Evolutionary conservation across 2,888 invertebrate species (phyloP).

Genomic region (Plemyria rubiginata): DNA sequence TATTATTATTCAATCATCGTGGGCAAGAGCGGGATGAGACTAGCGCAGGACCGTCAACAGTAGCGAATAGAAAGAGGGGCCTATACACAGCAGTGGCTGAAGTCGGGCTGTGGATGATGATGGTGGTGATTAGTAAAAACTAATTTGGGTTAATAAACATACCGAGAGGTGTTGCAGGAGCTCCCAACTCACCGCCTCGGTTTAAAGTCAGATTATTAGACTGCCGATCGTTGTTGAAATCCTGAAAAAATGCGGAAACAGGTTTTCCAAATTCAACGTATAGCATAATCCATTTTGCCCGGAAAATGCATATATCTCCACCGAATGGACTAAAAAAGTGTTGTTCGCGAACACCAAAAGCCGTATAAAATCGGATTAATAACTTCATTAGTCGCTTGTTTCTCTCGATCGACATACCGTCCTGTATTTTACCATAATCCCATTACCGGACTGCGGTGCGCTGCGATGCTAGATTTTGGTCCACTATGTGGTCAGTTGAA

Average conservation of each 20-base stretch:
- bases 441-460: slow-evolving; percentile 67
- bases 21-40: no score
- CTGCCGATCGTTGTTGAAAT: slow-evolving; percentile 55
- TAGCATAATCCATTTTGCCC: slow-evolving; percentile 38
- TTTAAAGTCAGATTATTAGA: slow-evolving; percentile 47
- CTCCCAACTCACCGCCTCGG: slow-evolving; percentile 62
- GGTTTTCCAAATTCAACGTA: slow-evolving; percentile 9
- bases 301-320: slow-evolving; percentile 55
- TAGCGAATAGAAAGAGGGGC: no score
- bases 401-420: slow-evolving; percentile 77
- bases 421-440: slow-evolving; percentile 83
- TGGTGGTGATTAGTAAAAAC: no score
- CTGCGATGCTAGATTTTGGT: slow-evolving; percentile 65
- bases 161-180: slow-evolving; percentile 53
- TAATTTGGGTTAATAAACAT: not conserved
- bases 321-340: slow-evolving; percentile 60
- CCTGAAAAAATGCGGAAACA: slow-evolving; percentile 57
- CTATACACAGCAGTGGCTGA: no score
- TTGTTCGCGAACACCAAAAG: slow-evolving; percentile 67
- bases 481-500: slow-evolving; percentile 31
- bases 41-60: no score
- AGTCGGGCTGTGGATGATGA: no score
- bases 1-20: no score
- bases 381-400: slow-evolving; percentile 84
- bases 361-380: slow-evolving; percentile 82